Conservation (phyloP, 2,113 vertebrate species). For the Tachuris rubrigastra region DNA sequence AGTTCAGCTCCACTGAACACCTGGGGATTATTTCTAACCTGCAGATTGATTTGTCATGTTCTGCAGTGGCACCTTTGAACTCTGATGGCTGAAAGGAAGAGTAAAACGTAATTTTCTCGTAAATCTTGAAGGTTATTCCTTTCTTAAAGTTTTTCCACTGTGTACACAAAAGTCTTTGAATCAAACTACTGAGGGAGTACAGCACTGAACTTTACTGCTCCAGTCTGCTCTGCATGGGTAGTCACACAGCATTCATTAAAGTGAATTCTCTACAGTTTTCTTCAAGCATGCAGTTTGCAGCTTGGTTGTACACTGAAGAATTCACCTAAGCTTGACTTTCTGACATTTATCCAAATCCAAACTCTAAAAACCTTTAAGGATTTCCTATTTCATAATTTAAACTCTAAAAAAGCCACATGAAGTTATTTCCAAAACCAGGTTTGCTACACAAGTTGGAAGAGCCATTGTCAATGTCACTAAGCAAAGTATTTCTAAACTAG, state of each 20-base stretch:
- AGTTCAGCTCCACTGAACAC: background rate
- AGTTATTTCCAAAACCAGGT: background rate
- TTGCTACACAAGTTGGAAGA: background rate
- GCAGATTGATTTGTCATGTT: constrained; percentile 14
- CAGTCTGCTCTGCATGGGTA: background rate
- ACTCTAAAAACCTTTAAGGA: background rate
- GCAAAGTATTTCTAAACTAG: background rate
- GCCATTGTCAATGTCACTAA: background rate
- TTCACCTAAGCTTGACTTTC: background rate
- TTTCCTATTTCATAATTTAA: background rate
- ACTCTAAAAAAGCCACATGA: background rate
- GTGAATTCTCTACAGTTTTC: background rate
- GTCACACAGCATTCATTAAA: background rate
- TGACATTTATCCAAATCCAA: background rate
- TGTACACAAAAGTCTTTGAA: background rate
- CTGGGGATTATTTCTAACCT: background rate
- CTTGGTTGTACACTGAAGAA: background rate
- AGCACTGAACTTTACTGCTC: background rate
- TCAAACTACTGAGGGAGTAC: background rate
- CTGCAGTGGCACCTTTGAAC: background rate
- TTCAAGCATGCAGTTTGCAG: background rate
- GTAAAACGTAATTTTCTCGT: constrained; percentile 4
- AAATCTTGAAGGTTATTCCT: background rate
- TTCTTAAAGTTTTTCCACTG: background rate
- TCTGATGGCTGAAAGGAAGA: background rate